Evolutionary conservation across 1,140 invertebrate species (phyloP).

Genomic region (Drosophila arizonae): DNA sequence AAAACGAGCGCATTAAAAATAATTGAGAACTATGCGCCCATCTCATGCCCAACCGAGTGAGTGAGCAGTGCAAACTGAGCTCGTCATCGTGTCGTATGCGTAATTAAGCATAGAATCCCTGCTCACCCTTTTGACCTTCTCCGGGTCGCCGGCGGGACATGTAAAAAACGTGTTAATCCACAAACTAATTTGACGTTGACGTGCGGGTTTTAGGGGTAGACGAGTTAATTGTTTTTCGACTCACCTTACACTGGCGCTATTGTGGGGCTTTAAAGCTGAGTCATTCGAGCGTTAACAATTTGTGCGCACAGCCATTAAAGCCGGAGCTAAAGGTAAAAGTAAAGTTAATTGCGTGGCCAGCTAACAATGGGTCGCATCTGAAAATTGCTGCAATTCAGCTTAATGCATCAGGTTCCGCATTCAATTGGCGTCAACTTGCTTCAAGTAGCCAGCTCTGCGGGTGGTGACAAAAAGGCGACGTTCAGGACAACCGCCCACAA

Average conservation of each 20-base stretch:
- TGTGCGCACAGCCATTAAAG: constrained; percentile 17
- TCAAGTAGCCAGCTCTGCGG: background rate
- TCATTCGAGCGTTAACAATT: constrained; percentile 62
- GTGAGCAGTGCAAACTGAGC: constrained; percentile 31
- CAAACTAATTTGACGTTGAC: constrained; percentile 72
- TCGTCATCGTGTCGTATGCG: constrained; percentile 54
- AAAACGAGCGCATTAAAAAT: constrained; percentile 27
- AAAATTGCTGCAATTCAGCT: constrained; percentile 24
- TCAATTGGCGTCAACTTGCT: constrained; percentile 12
- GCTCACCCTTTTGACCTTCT: background rate
- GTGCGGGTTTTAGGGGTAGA: constrained; percentile 45
- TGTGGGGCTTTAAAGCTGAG: constrained; percentile 61
- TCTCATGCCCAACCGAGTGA: constrained; percentile 53
- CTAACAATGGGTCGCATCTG: constrained; percentile 59
- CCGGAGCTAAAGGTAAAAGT: constrained; percentile 26
- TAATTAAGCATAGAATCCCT: constrained; percentile 49
- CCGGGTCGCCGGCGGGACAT: constrained; percentile 28
- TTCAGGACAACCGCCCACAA: constrained; percentile 1
- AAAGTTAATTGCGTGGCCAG: constrained; percentile 17
- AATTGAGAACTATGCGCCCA: constrained; percentile 65
- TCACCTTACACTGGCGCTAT: constrained; percentile 56
- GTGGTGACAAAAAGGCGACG: background rate
- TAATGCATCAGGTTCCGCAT: constrained; percentile 34
- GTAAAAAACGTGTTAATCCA: constrained; percentile 71
- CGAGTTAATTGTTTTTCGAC: constrained; percentile 68